Base-by-base conservation (phyloP, 2,113 vertebrate genomes). In the Notechis scutatus region DNA sequence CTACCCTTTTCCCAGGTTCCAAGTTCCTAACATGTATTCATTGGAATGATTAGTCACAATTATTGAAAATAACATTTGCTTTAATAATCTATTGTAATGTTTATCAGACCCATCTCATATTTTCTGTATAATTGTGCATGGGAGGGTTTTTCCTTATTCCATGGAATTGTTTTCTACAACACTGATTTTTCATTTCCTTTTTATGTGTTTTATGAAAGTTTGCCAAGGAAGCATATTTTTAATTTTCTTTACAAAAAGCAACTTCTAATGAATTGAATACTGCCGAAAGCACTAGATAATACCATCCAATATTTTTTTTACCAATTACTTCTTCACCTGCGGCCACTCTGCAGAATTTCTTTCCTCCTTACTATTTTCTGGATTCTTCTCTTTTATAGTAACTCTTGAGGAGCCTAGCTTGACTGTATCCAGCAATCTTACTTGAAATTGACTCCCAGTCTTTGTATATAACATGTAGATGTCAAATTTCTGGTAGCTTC, bases 91-190 rank as follows among this genome's bases (percentile, higher is more conserved):
- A 87, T 11, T 29, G 39, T 57, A 89, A 23, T 42, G 9, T 23
- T 39, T 57, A 50, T 24, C 56, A 85, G n/a, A 94, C 93, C 61
- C n/a, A 23, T 21, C 18, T 34, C 15, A 3, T 21, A 8, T n/a
- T 88, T 69, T 39, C 20, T 74, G 88, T 57, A 57, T 88, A 89
- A 85, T 26, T 0, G 10, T 94, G 47, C 24, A 26, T 47, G 34
- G 21, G 90, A 90, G 56, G 1, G 1, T 9, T 93, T 55, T 93
- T 88, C 39, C 74, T 24, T 24, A 7, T 56, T 95, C 57, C 94
- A 86, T 86, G 88, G 92, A 94, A 96, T 91, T 94, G 90, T 54
- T 93, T 26, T 47, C 88, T 95, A 14, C 93, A 52, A 69, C 26
- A 69, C 2, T 11, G 64, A 85, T 85, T 74, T 88, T 56, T 47